Base-by-base conservation (phyloP, 2,797 vertebrate genomes). In the Heterohyrax brucei region DNA sequence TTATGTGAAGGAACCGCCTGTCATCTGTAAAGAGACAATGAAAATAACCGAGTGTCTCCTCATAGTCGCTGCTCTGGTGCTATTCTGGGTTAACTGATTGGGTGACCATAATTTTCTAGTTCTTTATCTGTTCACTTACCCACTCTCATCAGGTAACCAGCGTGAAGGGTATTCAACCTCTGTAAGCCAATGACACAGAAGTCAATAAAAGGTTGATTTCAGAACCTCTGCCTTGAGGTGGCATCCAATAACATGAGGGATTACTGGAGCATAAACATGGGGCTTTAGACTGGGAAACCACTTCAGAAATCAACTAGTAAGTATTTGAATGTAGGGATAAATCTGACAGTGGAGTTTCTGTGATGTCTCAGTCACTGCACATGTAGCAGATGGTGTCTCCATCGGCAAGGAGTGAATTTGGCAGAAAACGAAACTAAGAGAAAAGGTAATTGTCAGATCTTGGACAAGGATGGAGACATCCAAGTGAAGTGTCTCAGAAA, bases 351-450 rank as follows among this genome's bases (percentile, higher is more conserved):
- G 26, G 66, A 59, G 14, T 73, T 79, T 81, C 44, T 53, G 79
- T 0, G 66, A 92, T 53, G 88, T 19, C 22, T 90, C 33, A 4
- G 50, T 85, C 78, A 39, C 30, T 30, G 56, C 19, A 64, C 39
- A 8, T 7, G 53, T 2, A 94, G 68, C 95, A 96, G 93, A 94
- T 95, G 95, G 94, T 30, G 26, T 89, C 76, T 94, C 86, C 10
- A 10, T 92, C 8, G 10, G 94, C 50, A 53, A 80, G 53, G 46
- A 94, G 48, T 53, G 62, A n/a, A 91, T n/a, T 77, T 93, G 87
- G 83, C 87, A 96, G 68, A 14, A 66, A 66, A 81, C 70, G 66
- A 92, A 91, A 83, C 26, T 50, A 70, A 48, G 39, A 81, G 46
- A 76, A 64, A 95, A 30, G 61, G 56, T 10, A 88, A 70, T 61